A percentile compares a stretch with the other conserved stretches of the same genome.
Conservation (phyloP, 2,797 vertebrate genomes). For the Ara ararauna region DNA sequence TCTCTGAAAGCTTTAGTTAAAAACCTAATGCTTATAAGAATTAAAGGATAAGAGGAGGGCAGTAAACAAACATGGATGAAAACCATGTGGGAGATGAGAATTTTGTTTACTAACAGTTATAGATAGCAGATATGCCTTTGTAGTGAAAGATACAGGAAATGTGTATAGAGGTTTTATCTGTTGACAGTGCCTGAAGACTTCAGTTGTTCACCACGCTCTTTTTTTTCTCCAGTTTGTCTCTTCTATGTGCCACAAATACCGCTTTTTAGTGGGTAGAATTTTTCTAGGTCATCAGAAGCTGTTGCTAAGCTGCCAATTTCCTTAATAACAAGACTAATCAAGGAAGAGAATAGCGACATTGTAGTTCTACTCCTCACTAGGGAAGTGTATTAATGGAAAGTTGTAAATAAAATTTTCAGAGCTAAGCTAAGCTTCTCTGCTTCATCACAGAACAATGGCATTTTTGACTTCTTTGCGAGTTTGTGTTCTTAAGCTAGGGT, state of each 20-base stretch:
- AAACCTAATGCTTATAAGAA: not conserved
- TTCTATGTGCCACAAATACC: not conserved
- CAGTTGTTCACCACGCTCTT: fast-evolving
- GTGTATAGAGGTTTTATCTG: not conserved
- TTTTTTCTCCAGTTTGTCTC: not conserved
- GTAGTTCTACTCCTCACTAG: not conserved
- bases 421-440: not conserved
- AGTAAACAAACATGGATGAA: not conserved
- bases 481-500: not conserved
- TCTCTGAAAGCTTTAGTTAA: not conserved
- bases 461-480: not conserved
- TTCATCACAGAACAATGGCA: not conserved
- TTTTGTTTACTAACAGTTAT: not conserved
- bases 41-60: not conserved
- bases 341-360: conserved; percentile 35
- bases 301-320: conserved; percentile 55
- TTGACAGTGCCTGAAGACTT: not conserved
- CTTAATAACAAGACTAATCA: not conserved
- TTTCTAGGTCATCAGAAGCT: conserved; percentile 50
- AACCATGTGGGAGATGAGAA: not conserved
- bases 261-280: not conserved
- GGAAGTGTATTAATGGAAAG: not conserved
- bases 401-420: not conserved
- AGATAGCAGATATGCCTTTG: not conserved
- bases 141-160: not conserved